phyloP scores from a whole-genome alignment of 2,113 vertebrate genomes.

The Xenus cinereus region DNA sequence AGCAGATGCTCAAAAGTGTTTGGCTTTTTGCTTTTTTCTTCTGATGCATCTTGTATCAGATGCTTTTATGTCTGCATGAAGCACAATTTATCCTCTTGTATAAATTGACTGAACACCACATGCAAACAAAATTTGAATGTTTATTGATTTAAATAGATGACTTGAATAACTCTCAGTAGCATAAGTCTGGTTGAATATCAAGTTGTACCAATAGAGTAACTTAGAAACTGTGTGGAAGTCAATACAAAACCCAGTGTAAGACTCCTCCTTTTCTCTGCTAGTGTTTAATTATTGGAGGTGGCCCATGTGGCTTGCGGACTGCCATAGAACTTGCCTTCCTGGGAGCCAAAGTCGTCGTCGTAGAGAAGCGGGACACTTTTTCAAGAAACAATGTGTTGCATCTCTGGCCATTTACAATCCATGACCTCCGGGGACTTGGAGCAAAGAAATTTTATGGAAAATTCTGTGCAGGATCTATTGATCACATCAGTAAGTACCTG shows the following conservation, averaged over 20 bases:
- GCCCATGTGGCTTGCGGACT: conserved; percentile 92
- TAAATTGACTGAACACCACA: neutral
- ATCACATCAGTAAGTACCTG: conserved; percentile 96
- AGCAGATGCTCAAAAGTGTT: neutral
- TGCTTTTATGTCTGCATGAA: neutral
- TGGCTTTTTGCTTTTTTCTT: neutral
- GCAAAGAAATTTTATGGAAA: conserved; percentile 98
- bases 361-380: conserved; percentile 96
- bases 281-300: conserved; percentile 96
- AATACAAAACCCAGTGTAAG: neutral
- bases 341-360: conserved; percentile 91
- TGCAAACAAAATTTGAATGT: neutral
- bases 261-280: conserved; percentile 36
- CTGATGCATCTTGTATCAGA: neutral
- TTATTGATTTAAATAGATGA: neutral
- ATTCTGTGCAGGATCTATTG: conserved; percentile 95
- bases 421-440: conserved; percentile 91
- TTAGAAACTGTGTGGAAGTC: neutral
- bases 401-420: conserved; percentile 97
- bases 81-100: neutral
- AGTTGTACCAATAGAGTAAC: neutral
- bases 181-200: neutral
- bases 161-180: neutral
- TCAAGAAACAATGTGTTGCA: conserved; percentile 97
- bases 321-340: conserved; percentile 94